Evolutionary conservation across 2,797 vertebrate genomes (phyloP).

Genomic region (Clarias laeviceps): DNA sequence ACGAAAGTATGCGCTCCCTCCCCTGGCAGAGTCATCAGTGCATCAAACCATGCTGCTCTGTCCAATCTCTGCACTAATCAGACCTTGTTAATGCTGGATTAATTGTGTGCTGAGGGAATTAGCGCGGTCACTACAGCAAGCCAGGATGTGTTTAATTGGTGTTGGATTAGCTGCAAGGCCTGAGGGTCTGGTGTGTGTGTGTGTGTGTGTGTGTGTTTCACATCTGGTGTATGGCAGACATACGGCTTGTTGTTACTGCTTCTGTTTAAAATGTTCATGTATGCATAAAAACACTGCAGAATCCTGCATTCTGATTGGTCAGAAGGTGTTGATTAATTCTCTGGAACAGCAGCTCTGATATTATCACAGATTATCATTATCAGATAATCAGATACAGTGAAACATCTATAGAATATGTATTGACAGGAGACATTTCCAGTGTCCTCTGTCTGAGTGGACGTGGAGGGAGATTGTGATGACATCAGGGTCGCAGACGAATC

Average conservation of each 20-base stretch:
- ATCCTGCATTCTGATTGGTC: background rate
- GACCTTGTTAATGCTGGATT: background rate
- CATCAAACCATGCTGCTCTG: background rate
- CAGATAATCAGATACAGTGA: background rate
- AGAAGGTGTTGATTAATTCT: background rate
- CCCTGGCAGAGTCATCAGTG: background rate
- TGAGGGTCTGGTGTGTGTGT: conserved; percentile 4
- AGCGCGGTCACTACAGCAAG: background rate
- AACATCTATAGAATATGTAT: background rate
- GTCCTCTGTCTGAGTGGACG: background rate
- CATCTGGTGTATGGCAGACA: background rate
- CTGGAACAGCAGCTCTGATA: background rate
- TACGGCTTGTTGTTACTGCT: background rate
- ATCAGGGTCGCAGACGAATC: conserved; percentile 20
- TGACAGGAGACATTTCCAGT: background rate
- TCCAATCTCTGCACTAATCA: conserved; percentile 16
- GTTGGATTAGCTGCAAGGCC: background rate
- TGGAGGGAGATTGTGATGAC: background rate
- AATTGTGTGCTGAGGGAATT: conserved; percentile 4
- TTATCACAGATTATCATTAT: background rate
- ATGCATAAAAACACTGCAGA: background rate
- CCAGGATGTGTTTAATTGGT: conserved; percentile 12
- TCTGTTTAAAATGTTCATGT: background rate
- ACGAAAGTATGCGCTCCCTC: background rate
- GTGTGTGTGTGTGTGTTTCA: conserved; percentile 21